Percentiles rank a stretch among this genome's conserved stretches.
These are phyloP conservation scores for Shinisaurus crocodilurus DNA, from an alignment of 2,113 vertebrate species.

Conservation along the genomic window DNA sequence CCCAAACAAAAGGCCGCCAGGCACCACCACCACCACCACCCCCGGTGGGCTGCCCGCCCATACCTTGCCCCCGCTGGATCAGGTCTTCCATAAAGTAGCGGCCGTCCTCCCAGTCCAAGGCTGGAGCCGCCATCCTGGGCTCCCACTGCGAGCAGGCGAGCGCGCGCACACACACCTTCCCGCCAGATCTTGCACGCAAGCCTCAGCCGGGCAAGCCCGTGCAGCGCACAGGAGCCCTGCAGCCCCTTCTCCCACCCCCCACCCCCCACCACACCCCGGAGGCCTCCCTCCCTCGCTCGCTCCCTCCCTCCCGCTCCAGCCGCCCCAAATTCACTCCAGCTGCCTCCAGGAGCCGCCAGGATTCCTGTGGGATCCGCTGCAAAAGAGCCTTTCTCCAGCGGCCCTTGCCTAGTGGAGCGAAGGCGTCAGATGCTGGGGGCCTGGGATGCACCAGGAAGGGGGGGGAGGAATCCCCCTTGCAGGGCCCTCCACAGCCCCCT, in stretches of 20 bases:
- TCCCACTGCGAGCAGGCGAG: no score
- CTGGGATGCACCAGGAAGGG: background rate
- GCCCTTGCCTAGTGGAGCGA: background rate
- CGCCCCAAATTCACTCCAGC: constrained; percentile 6
- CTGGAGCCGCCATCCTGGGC: background rate
- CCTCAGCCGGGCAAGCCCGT: constrained; percentile 5
- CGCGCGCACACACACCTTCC: background rate
- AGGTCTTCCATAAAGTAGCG: constrained; percentile 86
- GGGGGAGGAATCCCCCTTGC: background rate
- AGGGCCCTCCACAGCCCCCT: no score
- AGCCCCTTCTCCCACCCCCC: constrained; percentile 23
- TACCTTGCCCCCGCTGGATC: constrained; percentile 90
- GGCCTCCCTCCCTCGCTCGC: background rate
- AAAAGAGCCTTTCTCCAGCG: background rate
- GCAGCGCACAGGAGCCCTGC: background rate
- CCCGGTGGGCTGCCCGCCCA: background rate
- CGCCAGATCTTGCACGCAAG: background rate
- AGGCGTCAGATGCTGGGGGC: background rate
- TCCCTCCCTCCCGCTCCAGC: background rate
- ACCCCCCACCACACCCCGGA: background rate
- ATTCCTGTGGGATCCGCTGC: background rate
- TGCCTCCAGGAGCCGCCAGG: background rate
- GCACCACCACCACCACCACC: no score
- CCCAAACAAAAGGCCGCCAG: background rate
- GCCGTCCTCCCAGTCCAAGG: constrained; percentile 69